phyloP scores from a whole-genome alignment of 2,888 invertebrate species.

The Malthinus seriepunctatus region DNA sequence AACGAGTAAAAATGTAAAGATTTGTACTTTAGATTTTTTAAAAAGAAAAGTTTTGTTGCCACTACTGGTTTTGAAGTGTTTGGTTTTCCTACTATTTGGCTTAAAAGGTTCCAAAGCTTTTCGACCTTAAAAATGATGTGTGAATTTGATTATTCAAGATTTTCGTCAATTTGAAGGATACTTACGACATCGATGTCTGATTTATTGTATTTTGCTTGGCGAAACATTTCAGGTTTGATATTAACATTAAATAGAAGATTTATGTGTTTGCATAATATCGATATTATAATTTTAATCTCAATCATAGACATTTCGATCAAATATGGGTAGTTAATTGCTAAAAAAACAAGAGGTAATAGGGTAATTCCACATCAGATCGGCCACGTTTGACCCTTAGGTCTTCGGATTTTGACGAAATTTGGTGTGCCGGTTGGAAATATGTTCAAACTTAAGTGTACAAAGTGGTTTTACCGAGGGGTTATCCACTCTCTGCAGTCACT shows the following conservation, averaged over 20 bases:
- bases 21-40: slow-evolving; percentile 47
- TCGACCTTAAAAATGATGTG: slow-evolving; percentile 24
- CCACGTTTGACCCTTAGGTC: too few species aligned
- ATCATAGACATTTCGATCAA: slow-evolving; percentile 35
- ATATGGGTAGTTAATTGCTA: too few species aligned
- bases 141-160: neutral
- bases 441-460: too few species aligned
- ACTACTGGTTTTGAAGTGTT: slow-evolving; percentile 37
- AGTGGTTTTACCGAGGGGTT: too few species aligned
- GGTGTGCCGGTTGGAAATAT: too few species aligned
- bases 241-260: slow-evolving; percentile 40
- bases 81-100: slow-evolving; percentile 24
- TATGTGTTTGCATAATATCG: slow-evolving; percentile 49
- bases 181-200: slow-evolving; percentile 45
- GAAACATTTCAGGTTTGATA: slow-evolving; percentile 49
- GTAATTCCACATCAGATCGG: too few species aligned
- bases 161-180: slow-evolving; percentile 14
- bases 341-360: too few species aligned
- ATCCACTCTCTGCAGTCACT: too few species aligned
- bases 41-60: slow-evolving; percentile 44
- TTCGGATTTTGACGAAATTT: too few species aligned
- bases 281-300: slow-evolving; percentile 47
- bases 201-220: slow-evolving; percentile 48
- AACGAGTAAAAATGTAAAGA: slow-evolving; percentile 48
- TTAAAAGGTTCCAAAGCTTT: slow-evolving; percentile 43